Evolutionary conservation across 2,888 invertebrate genomes (phyloP).

Genomic region (Drosophila buzzatii): DNA sequence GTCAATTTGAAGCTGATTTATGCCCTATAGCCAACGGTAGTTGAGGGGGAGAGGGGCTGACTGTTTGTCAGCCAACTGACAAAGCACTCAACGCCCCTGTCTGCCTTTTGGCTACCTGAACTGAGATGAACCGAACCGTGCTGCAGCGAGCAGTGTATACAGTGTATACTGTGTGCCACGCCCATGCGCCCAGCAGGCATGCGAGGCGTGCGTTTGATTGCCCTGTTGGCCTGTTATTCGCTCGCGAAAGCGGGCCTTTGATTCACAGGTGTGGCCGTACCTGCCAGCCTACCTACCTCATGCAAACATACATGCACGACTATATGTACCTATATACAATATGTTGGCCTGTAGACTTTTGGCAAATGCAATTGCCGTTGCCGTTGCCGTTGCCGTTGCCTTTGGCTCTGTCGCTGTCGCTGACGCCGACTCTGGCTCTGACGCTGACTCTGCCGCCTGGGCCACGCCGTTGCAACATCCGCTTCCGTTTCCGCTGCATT

Average conservation of each 20-base stretch:
- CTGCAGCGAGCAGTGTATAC: neutral
- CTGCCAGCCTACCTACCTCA: conserved; percentile 12
- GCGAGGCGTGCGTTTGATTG: conserved; percentile 65
- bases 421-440: neutral
- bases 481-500: conserved; percentile 55
- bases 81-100: conserved; percentile 27
- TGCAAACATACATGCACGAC: neutral
- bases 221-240: conserved; percentile 52
- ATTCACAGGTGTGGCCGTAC: conserved; percentile 50
- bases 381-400: conserved; percentile 41
- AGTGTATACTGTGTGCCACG: conserved; percentile 33
- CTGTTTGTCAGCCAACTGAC: conserved; percentile 32
- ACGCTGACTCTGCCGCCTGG: conserved; percentile 10
- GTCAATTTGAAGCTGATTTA: conserved; percentile 6
- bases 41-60: neutral
- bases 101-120: conserved; percentile 19
- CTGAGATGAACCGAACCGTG: neutral
- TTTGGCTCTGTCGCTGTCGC: conserved; percentile 24
- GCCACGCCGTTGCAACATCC: conserved; percentile 51
- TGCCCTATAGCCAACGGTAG: neutral
- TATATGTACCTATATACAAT: conserved; percentile 17
- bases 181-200: conserved; percentile 26
- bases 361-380: conserved; percentile 47
- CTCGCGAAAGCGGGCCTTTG: conserved; percentile 47
- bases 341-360: conserved; percentile 30